Evolutionary conservation across 2,888 invertebrate genomes (phyloP), one percentile per base, ranked within the genome.

Genomic region (Xiphydria camelus): DNA sequence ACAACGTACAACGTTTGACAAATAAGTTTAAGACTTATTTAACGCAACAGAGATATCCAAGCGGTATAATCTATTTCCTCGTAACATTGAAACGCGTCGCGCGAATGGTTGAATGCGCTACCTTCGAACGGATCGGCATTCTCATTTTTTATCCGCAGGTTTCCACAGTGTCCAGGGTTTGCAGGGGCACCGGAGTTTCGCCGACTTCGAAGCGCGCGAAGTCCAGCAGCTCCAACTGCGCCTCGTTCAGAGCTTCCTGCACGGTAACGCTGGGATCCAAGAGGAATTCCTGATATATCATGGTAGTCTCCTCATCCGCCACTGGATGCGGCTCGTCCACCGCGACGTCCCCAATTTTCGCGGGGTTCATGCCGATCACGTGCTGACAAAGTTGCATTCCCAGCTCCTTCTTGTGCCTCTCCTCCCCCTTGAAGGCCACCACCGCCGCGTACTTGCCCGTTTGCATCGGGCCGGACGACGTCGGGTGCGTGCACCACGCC

Each of bases 171-270:
- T 85, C 82, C 52, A 85, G 70, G 4, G 79, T 77, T 58, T 81
- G 77, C 50, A 78, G 55, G 17, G 55, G 50, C 10, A 66, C 61
- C 6, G 62, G 29, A 4, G 32, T 66, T 75, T 92, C 94, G 1
- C 96, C 95, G 72, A 93, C 91, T 70, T 93, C 91, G 75, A 88
- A 93, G 50, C 96, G 82, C 48, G 87, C 82, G 75, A 91, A 96
- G 74, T 94, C 91, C 5, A 91, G 64, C 14, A 95, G 77, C 68
- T 84, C 79, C 0, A 84, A 73, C 48, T 83, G 78, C 58, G 87
- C 79, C 51, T 85, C 82, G 37, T 85, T 76, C 42, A 91, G 73
- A 7, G 92, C 78, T 54, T 89, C 85, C 25, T 85, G 84, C 0
- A 96, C 88, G 4, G 84, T 88, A 25, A 84, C 73, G 9, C 81